Evolutionary conservation across 2,113 vertebrate species (phyloP).

Genomic region (Regulus satrapa): DNA sequence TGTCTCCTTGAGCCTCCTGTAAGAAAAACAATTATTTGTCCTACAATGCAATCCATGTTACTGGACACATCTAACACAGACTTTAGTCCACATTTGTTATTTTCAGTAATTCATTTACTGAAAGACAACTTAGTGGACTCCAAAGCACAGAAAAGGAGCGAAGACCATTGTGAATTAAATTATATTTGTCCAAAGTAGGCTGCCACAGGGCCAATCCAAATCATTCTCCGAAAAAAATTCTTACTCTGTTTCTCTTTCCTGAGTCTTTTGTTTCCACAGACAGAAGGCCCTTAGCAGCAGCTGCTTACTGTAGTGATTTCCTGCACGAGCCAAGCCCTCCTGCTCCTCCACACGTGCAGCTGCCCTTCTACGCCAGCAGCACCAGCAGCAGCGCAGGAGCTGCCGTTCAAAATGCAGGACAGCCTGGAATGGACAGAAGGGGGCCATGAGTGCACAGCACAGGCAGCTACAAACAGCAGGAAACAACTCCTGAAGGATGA

Average conservation of each 20-base stretch:
- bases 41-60: neutral
- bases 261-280: conserved; percentile 63
- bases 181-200: neutral
- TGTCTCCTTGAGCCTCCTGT: conserved; percentile 47
- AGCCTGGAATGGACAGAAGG: conserved; percentile 69
- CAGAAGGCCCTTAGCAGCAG: conserved; percentile 43
- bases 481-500: neutral
- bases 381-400: conserved; percentile 71
- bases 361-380: conserved; percentile 68
- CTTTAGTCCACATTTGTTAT: neutral
- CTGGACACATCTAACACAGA: neutral
- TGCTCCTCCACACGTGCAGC: neutral
- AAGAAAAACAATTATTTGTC: neutral
- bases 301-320: neutral
- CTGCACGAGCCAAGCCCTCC: conserved; percentile 18
- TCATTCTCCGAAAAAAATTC: neutral
- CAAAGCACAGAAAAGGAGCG: neutral
- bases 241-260: conserved; percentile 62
- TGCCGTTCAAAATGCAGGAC: conserved; percentile 73
- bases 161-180: neutral
- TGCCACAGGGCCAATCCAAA: neutral
- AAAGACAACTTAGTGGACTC: neutral
- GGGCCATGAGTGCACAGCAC: neutral
- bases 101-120: neutral
- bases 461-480: neutral